Conservation (phyloP, 2,113 vertebrate genomes). For the Irena cyanogastra region DNA sequence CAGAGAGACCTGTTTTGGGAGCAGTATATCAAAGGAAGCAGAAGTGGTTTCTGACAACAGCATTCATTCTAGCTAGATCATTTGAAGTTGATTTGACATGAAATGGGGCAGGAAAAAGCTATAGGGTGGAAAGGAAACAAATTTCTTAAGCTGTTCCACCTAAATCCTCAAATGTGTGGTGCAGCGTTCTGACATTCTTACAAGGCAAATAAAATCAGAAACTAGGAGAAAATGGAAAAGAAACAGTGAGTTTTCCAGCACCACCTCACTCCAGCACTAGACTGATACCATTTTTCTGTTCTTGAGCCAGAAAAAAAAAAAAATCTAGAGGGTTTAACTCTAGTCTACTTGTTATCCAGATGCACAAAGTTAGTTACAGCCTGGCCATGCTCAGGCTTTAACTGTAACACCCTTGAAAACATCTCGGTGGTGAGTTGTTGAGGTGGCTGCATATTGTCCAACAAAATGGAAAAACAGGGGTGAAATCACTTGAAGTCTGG, state of each 20-base stretch:
- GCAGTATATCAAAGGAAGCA: background rate
- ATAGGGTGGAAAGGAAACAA: background rate
- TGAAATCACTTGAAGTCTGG: background rate
- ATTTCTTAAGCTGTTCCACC: background rate
- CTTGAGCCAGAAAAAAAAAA: background rate
- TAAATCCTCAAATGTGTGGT: background rate
- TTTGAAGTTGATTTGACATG: background rate
- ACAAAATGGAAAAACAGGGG: background rate
- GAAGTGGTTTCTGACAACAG: background rate
- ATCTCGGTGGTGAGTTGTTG: background rate
- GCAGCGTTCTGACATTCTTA: background rate
- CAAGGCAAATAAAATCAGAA: background rate
- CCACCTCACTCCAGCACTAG: background rate
- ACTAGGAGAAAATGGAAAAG: background rate
- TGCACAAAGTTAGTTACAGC: fast-evolving
- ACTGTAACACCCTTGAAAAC: background rate
- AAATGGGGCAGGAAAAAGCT: background rate
- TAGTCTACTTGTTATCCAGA: background rate
- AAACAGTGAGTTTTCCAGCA: background rate
- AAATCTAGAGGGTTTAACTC: background rate
- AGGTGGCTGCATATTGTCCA: background rate
- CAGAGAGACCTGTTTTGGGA: background rate
- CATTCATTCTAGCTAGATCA: background rate
- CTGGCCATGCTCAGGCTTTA: background rate
- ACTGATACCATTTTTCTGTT: background rate